phyloP scores from a whole-genome alignment of 1,140 invertebrate species.

The Drosophila eugracilis region DNA sequence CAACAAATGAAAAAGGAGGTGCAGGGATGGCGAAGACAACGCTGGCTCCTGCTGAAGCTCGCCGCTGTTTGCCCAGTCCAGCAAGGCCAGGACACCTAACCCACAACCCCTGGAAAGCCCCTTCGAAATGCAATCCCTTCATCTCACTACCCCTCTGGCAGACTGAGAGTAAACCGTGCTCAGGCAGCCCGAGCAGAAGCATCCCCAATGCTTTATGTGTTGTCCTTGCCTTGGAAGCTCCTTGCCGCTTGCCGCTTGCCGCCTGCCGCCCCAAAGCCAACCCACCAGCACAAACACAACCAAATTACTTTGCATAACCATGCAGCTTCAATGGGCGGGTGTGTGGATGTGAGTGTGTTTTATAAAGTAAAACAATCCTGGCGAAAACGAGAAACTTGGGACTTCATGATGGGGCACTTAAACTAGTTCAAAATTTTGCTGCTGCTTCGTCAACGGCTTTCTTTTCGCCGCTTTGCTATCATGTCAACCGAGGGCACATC shows the following conservation, averaged over 20 bases:
- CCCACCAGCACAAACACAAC: slow-evolving; percentile 59
- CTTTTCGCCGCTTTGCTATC: slow-evolving; percentile 50
- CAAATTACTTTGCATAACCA: slow-evolving; percentile 84
- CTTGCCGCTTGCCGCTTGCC: slow-evolving; percentile 23
- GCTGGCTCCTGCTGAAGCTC: slow-evolving; percentile 19
- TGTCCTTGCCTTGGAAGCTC: slow-evolving; percentile 65
- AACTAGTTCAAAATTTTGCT: slow-evolving; percentile 81
- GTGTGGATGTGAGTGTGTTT: slow-evolving; percentile 53
- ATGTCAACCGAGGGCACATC: slow-evolving; percentile 68
- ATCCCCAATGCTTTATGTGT: slow-evolving; percentile 67
- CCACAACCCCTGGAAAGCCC: slow-evolving; percentile 49
- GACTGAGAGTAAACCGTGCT: slow-evolving; percentile 62
- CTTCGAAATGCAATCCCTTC: background rate
- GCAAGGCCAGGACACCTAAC: slow-evolving; percentile 47
- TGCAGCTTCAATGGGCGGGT: slow-evolving; percentile 66
- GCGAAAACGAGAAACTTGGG: slow-evolving; percentile 83
- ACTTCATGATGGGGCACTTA: slow-evolving; percentile 83
- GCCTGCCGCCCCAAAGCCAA: background rate
- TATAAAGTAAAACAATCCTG: slow-evolving; percentile 84
- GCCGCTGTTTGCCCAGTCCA: slow-evolving; percentile 66
- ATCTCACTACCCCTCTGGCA: slow-evolving; percentile 11
- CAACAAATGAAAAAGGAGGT: slow-evolving; percentile 51
- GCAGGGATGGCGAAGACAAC: too few relatives aligned
- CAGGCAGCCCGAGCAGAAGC: slow-evolving; percentile 28
- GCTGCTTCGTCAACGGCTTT: slow-evolving; percentile 51